phyloP scores from a whole-genome alignment of 2,888 invertebrate genomes.

The Acrobasis repandana region DNA sequence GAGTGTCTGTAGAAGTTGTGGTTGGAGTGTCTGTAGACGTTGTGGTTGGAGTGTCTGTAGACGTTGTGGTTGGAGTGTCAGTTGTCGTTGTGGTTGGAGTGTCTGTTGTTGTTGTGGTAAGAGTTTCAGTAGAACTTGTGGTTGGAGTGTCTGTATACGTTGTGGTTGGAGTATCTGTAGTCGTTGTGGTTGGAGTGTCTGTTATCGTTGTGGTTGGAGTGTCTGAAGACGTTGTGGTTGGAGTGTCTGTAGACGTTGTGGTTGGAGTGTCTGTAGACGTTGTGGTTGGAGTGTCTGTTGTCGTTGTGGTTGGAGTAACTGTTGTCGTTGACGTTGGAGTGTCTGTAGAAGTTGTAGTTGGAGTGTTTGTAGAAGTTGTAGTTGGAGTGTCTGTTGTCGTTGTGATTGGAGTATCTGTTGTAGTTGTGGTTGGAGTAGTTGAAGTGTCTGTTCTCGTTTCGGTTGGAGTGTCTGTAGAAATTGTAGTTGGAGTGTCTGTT shows the following conservation, averaged over 20 bases:
- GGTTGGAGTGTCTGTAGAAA: not conserved
- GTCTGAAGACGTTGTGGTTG: not conserved
- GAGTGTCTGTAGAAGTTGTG: not conserved
- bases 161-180: no score
- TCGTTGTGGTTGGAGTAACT: not conserved
- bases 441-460: not conserved
- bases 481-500: not conserved
- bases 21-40: conserved; percentile 12
- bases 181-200: not conserved
- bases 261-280: not conserved
- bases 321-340: not conserved
- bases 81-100: no score
- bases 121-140: no score
- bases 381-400: conserved; percentile 22
- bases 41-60: conserved; percentile 18
- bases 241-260: not conserved
- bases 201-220: not conserved
- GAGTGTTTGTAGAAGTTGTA: conserved; percentile 13
- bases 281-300: not conserved
- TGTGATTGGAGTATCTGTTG: not conserved
- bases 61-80: not conserved
- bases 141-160: no score
- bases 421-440: not conserved
- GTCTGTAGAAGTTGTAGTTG: not conserved
- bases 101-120: no score